phyloP scores from a whole-genome alignment of 2,113 vertebrate species.

The Benitochromis conjunctus region DNA sequence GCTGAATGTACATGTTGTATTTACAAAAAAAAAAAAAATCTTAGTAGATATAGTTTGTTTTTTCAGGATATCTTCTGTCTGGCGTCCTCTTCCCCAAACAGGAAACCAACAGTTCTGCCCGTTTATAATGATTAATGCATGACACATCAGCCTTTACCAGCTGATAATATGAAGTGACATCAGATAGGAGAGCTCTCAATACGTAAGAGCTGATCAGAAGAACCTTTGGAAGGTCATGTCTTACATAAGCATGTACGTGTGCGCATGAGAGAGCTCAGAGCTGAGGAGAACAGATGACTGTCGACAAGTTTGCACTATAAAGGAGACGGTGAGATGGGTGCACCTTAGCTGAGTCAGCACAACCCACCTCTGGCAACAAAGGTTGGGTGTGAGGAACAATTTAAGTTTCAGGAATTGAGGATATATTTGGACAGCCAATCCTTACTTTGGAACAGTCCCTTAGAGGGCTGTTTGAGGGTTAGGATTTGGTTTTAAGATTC shows the following conservation, averaged over 20 bases:
- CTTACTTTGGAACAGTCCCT: neutral
- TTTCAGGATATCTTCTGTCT: neutral
- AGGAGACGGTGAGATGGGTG: neutral
- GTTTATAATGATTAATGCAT: neutral
- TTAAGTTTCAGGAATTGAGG: neutral
- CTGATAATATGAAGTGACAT: neutral
- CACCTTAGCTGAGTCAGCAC: slow-evolving; percentile 39
- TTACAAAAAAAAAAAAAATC: neutral
- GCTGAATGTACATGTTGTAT: neutral
- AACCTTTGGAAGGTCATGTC: neutral
- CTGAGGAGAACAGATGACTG: neutral
- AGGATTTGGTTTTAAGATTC: neutral
- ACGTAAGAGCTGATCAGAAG: neutral
- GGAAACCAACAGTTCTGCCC: neutral
- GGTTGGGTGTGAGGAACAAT: neutral
- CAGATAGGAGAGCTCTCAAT: neutral
- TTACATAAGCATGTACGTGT: neutral
- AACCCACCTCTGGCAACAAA: slow-evolving; percentile 19
- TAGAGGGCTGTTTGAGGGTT: neutral
- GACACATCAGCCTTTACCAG: neutral
- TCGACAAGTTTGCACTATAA: slow-evolving; percentile 11
- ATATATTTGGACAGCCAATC: neutral
- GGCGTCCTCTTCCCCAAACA: neutral
- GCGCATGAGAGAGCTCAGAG: neutral
- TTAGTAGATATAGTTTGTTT: neutral